Evolutionary conservation across 2,888 invertebrate genomes (phyloP).

Genomic region (Protodeltote pygarga): DNA sequence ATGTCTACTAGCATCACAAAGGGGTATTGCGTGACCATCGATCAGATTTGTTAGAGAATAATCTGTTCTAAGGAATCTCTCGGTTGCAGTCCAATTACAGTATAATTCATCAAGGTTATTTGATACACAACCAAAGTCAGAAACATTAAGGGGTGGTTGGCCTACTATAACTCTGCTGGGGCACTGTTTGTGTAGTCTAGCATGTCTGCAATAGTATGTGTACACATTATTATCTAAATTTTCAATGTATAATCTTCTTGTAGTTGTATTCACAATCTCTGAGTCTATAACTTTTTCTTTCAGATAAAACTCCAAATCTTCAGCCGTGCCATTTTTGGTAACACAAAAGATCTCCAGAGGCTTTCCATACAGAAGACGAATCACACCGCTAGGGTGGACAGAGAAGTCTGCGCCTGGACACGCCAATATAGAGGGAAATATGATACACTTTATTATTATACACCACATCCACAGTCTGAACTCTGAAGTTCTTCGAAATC

Average conservation of each 20-base stretch:
- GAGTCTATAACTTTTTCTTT: conserved; percentile 61
- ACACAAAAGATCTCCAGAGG: conserved; percentile 89
- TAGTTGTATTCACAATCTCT: conserved; percentile 87
- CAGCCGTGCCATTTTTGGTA: conserved; percentile 76
- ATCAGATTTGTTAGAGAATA: conserved; percentile 66
- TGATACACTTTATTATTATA: conserved; percentile 68
- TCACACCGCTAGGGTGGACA: conserved; percentile 85
- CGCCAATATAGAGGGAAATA: conserved; percentile 72
- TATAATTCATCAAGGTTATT: conserved; percentile 91
- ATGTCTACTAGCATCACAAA: conserved; percentile 54
- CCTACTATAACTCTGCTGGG: conserved; percentile 75
- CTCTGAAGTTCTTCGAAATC: conserved; percentile 64
- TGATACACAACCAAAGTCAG: conserved; percentile 91
- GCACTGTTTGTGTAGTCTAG: conserved; percentile 62
- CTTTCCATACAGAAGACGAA: conserved; percentile 86
- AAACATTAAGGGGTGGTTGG: conserved; percentile 87
- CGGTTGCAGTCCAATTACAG: conserved; percentile 90
- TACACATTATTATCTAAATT: conserved; percentile 83
- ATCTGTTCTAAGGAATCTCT: conserved; percentile 68
- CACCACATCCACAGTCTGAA: conserved; percentile 75
- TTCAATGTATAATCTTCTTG: conserved; percentile 86
- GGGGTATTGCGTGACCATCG: conserved; percentile 54
- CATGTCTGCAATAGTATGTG: conserved; percentile 85
- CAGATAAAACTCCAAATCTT: conserved; percentile 77
- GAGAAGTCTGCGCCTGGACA: conserved; percentile 67